Evolutionary conservation across 2,113 vertebrate genomes (phyloP).

Genomic region (Gallinago jamesoni): DNA sequence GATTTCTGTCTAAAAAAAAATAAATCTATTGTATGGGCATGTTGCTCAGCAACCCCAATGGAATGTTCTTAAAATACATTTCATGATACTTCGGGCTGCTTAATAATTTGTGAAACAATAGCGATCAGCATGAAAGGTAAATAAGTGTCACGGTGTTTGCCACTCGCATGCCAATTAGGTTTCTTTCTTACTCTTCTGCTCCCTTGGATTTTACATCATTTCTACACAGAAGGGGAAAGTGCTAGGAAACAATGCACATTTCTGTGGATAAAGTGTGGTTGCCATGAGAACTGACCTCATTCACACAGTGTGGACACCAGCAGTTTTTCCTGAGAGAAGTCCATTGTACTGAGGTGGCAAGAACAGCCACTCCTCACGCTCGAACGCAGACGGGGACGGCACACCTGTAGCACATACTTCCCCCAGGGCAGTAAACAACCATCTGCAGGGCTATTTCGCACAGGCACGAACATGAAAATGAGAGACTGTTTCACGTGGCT

Average conservation of each 20-base stretch:
- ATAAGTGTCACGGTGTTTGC: background rate
- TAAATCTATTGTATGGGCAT: background rate
- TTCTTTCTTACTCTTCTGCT: background rate
- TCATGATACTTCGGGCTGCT: background rate
- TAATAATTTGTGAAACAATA: background rate
- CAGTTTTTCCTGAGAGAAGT: background rate
- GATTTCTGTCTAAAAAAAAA: background rate
- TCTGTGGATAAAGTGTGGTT: background rate
- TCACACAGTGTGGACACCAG: background rate
- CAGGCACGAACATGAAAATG: background rate
- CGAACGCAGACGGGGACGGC: background rate
- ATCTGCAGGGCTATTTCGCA: background rate
- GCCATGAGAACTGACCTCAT: constrained; percentile 26
- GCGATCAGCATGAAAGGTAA: background rate
- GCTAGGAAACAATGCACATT: background rate
- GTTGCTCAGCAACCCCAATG: background rate
- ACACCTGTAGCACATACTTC: too few species aligned
- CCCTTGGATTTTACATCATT: background rate
- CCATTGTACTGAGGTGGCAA: background rate
- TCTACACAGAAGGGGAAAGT: background rate
- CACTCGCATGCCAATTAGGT: background rate
- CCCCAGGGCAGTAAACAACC: background rate
- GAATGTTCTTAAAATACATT: background rate
- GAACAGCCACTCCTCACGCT: background rate
- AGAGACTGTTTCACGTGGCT: background rate